A percentile compares a stretch with the other conserved stretches of the same genome.
Conservation (phyloP, 2,797 vertebrate genomes). For the Acrossocheilus wenchowensis region DNA sequence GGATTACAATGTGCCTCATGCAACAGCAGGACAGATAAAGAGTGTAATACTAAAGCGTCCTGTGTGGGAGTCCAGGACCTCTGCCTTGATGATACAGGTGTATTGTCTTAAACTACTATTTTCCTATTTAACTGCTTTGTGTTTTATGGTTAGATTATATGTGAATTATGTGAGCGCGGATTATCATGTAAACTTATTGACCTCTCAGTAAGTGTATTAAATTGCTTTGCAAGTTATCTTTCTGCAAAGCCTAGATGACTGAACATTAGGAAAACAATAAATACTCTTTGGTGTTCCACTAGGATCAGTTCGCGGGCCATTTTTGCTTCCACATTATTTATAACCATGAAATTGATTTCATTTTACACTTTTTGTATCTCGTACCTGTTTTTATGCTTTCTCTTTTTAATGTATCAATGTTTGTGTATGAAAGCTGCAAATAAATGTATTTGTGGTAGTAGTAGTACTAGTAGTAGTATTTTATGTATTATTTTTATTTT, state of each 20-base stretch:
- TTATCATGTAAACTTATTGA: background rate
- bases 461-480: no score
- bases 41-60: background rate
- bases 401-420: no score
- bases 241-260: background rate
- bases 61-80: constrained; percentile 22
- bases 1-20: constrained; percentile 26
- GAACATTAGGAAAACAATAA: background rate
- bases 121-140: background rate
- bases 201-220: background rate
- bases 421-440: no score
- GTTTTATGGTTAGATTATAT: background rate
- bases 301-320: background rate
- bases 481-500: background rate
- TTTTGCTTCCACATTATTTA: background rate
- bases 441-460: no score
- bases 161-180: background rate
- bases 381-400: background rate
- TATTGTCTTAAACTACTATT: background rate
- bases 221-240: background rate
- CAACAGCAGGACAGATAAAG: background rate
- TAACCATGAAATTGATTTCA: background rate
- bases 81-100: constrained; percentile 12
- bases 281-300: background rate
- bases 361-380: background rate